Conservation (phyloP, 2,888 invertebrate species). For the Calliphora vomitoria region DNA sequence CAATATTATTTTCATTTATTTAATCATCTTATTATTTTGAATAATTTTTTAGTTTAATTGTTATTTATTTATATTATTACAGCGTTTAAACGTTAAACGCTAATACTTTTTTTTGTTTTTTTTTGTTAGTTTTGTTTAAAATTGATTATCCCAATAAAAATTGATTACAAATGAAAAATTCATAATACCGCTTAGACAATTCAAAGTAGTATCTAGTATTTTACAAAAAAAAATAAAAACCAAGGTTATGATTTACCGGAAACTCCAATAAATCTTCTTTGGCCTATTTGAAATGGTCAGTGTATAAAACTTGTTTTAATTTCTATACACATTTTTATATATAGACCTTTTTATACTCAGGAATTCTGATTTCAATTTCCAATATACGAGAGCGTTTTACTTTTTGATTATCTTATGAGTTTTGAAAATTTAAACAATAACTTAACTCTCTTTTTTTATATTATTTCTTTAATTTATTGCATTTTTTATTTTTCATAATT, state of each 20-base stretch:
- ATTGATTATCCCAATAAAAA: slow-evolving; percentile 19
- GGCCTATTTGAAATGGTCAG: too few relatives aligned
- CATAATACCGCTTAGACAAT: slow-evolving; percentile 27
- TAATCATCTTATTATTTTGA: slow-evolving; percentile 15
- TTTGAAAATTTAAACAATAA: too few relatives aligned
- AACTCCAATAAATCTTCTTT: not conserved
- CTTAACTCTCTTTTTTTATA: not conserved
- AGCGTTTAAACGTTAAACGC: slow-evolving; percentile 56
- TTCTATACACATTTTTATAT: too few relatives aligned
- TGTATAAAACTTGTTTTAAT: too few relatives aligned
- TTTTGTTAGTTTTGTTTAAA: not conserved
- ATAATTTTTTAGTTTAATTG: slow-evolving; percentile 17
- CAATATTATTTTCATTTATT: slow-evolving; percentile 54
- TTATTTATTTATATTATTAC: slow-evolving; percentile 36
- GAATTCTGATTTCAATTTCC: not conserved
- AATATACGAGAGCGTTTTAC: not conserved
- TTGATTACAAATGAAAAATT: slow-evolving; percentile 27
- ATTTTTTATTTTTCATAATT: not conserved
- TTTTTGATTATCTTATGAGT: too few relatives aligned
- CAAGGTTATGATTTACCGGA: not conserved
- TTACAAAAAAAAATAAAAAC: slow-evolving; percentile 6
- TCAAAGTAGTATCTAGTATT: slow-evolving; percentile 11
- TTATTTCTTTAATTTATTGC: not conserved
- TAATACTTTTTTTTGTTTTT: not conserved
- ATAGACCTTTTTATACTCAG: not conserved